Evolutionary conservation across 2,113 vertebrate genomes (phyloP).

Genomic region (Rhipidura dahli): DNA sequence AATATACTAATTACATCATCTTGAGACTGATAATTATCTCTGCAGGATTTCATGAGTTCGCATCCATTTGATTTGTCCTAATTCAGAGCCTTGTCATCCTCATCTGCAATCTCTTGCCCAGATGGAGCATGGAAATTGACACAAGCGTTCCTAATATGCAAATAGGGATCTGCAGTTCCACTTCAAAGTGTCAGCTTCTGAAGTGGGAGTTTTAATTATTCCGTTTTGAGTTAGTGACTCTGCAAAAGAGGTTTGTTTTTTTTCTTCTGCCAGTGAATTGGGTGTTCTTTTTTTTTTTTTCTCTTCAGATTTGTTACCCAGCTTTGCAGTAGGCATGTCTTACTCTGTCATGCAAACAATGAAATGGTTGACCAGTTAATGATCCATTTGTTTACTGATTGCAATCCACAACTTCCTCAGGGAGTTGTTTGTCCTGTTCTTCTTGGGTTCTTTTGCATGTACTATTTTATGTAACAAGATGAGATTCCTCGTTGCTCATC

Average conservation of each 20-base stretch:
- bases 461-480: not conserved
- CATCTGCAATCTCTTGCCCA: conserved; percentile 36
- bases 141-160: conserved; percentile 13
- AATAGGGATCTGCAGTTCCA: conserved; percentile 42
- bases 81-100: conserved; percentile 36
- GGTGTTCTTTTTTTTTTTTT: not conserved
- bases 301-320: not conserved
- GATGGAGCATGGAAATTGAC: conserved; percentile 25
- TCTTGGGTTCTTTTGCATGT: not conserved
- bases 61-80: conserved; percentile 44
- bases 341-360: not conserved
- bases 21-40: conserved; percentile 51
- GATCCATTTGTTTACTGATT: conserved; percentile 18
- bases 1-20: conserved; percentile 37
- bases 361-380: not conserved
- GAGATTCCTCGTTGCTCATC: not conserved
- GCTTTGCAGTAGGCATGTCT: not conserved
- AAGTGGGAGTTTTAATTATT: conserved; percentile 54
- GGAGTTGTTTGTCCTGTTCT: conserved; percentile 25
- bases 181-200: conserved; percentile 44
- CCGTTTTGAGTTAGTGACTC: conserved; percentile 35
- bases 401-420: conserved; percentile 22
- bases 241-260: not conserved
- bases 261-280: not conserved
- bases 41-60: conserved; percentile 8